Evolutionary conservation across 2,113 vertebrate species (phyloP).

Genomic region (Coturnix japonica): DNA sequence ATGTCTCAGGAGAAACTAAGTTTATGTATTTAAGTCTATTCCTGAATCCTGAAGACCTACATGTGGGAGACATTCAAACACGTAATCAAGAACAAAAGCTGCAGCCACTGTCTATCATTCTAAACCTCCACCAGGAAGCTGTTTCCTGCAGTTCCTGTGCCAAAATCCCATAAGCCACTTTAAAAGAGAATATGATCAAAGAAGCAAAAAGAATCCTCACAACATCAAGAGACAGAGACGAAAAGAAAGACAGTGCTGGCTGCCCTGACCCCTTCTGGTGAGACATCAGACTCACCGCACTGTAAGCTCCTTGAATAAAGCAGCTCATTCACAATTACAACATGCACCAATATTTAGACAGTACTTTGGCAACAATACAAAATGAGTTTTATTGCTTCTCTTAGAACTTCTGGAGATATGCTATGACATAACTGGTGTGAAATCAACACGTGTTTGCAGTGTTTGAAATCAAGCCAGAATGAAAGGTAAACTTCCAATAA

Average conservation of each 20-base stretch:
- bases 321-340: background rate
- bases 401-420: background rate
- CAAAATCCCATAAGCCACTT: background rate
- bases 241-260: background rate
- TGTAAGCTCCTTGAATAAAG: background rate
- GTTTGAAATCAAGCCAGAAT: background rate
- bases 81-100: background rate
- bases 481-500: background rate
- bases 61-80: background rate
- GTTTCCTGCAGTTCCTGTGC: background rate
- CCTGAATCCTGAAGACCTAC: background rate
- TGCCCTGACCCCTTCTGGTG: background rate
- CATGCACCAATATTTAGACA: background rate
- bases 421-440: background rate
- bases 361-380: background rate
- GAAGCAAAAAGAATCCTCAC: background rate
- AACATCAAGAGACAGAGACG: rapidly evolving
- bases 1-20: background rate
- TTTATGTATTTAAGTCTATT: background rate
- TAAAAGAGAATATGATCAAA: background rate
- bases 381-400: background rate
- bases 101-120: background rate
- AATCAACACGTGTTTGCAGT: background rate
- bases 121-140: background rate
- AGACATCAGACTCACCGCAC: background rate